Base-by-base conservation (phyloP, 2,797 vertebrate genomes). In the Oreochromis grahami region DNA sequence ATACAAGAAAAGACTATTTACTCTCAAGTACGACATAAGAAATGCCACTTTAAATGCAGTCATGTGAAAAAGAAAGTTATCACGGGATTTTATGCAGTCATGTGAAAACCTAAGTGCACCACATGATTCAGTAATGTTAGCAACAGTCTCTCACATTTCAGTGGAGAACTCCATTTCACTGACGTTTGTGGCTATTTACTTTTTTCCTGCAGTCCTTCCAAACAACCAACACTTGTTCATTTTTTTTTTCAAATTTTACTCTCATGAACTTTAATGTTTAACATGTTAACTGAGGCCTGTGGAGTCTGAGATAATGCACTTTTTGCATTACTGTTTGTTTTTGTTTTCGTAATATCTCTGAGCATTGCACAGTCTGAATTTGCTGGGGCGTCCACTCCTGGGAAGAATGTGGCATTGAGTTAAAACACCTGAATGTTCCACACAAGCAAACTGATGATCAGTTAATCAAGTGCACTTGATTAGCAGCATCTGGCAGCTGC, bases 181-280 rank as follows among this genome's bases (percentile, higher is more conserved):
- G 3, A 43, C 9, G 14, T 26, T 70, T 68, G 63, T 41, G 21
- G 12, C 19, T 36, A 36, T 63, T 13, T n/a, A 13, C 14, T 2
- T 70, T 26, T 45, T 70, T 10, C 41, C 24, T 26, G 41, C 65
- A 70, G 21, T 26, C 65, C 21, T 41, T 15, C 36, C 24, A 45
- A 70, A 29, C 24, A 70, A 45, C 1, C 14, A n/a, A 15, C 8
- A 29, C 14, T 1, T 70, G 2, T 26, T 68, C 3, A 43, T 41
- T 24, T 41, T 68, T 0, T 43, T 21, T 26, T 26, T 26, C 26
- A 26, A 1, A 70, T 26, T 45, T 4, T 26, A 11, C 14, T 45
- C 0, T 26, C 1, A 48, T 26, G 24, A 45, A 19, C 24, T 19
- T 45, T 29, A 72, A 0, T 17, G 15, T 45, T 7, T 48, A 48